phyloP scores from a whole-genome alignment of 2,888 invertebrate species.

The Empis stercorea region DNA sequence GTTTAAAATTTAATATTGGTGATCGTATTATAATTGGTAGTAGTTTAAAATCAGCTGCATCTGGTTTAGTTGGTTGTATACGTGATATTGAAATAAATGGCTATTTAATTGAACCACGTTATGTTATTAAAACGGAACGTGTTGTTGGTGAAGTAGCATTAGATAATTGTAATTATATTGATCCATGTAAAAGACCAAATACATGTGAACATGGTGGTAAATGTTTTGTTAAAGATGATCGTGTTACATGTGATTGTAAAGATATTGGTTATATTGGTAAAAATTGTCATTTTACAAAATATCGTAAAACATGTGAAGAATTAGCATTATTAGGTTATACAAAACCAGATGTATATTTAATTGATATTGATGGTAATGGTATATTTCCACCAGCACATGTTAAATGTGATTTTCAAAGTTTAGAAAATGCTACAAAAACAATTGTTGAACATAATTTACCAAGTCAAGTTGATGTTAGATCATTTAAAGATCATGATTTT shows the following conservation, averaged over 20 bases:
- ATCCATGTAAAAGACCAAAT: constrained; percentile 78
- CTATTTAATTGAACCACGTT: constrained; percentile 63
- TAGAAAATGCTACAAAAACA: constrained; percentile 72
- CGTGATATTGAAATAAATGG: constrained; percentile 77
- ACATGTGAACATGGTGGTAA: constrained; percentile 87
- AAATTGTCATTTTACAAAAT: constrained; percentile 88
- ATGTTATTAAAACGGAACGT: constrained; percentile 67
- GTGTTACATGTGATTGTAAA: constrained; percentile 79
- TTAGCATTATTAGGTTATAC: constrained; percentile 77
- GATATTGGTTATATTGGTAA: constrained; percentile 85
- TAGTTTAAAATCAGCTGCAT: constrained; percentile 56
- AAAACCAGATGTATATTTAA: constrained; percentile 79
- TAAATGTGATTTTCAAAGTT: constrained; percentile 80
- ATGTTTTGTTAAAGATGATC: constrained; percentile 79
- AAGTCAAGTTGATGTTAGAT: constrained; percentile 78
- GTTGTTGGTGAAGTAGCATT: constrained; percentile 80
- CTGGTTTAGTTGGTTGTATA: constrained; percentile 84
- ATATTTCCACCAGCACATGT: constrained; percentile 84
- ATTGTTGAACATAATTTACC: constrained; percentile 86
- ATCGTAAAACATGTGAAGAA: constrained; percentile 85
- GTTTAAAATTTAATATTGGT: constrained; percentile 52
- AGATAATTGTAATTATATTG: constrained; percentile 80
- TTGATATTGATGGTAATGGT: constrained; percentile 90
- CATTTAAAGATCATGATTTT: constrained; percentile 64
- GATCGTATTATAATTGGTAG: constrained; percentile 67